Evolutionary conservation across 2,113 vertebrate species (phyloP).

Genomic region (Chelonoidis abingdonii): DNA sequence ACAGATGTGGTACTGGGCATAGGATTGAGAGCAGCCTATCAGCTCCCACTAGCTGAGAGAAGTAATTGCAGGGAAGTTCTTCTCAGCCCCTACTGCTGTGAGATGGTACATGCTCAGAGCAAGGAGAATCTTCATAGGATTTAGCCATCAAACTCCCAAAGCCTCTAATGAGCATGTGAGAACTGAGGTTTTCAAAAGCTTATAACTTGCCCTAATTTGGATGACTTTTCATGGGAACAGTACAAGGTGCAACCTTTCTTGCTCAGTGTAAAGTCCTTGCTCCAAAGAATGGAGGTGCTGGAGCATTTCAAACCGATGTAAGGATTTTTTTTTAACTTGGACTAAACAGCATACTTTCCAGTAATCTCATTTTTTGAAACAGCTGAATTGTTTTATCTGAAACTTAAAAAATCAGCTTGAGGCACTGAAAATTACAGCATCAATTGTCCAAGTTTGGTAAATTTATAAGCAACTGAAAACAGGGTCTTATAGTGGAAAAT

Average conservation of each 20-base stretch:
- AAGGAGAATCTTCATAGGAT: not conserved
- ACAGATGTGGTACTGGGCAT: not conserved
- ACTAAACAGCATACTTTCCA: too few relatives aligned
- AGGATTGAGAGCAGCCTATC: not conserved
- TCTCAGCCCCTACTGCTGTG: not conserved
- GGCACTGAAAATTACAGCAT: too few relatives aligned
- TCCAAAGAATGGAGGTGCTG: not conserved
- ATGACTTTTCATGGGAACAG: not conserved
- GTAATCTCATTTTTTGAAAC: not conserved
- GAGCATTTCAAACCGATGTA: not conserved
- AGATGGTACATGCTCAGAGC: not conserved
- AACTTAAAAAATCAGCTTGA: too few relatives aligned
- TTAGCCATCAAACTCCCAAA: not conserved
- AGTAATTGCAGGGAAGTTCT: not conserved
- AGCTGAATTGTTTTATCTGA: not conserved
- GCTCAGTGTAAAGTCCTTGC: not conserved
- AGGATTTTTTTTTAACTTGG: not conserved
- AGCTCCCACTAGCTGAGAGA: not conserved
- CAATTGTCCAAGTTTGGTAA: too few relatives aligned
- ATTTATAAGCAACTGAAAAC: too few relatives aligned
- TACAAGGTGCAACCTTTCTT: not conserved
- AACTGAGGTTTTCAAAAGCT: not conserved
- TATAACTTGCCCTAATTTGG: not conserved
- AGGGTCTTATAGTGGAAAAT: too few relatives aligned
- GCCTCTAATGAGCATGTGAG: not conserved